A percentile compares a stretch with the other conserved stretches of the same genome.
These are phyloP conservation scores for Phyto melanocephala DNA, from an alignment of 2,888 invertebrate genomes.

Conservation along the genomic window DNA sequence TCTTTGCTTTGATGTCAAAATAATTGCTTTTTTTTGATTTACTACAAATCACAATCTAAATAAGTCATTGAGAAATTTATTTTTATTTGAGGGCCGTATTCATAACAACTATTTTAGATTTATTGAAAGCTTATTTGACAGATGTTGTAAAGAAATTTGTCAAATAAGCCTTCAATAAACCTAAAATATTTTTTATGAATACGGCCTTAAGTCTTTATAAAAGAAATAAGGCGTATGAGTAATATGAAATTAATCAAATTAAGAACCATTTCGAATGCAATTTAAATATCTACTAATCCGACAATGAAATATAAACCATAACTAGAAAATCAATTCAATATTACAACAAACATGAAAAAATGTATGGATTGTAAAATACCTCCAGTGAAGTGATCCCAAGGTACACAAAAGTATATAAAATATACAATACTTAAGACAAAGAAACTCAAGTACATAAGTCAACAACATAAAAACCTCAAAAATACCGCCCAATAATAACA, in stretches of 20 bases:
- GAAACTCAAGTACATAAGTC: neutral
- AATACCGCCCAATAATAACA: constrained; percentile 61
- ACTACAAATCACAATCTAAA: too few relatives aligned
- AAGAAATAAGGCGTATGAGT: neutral
- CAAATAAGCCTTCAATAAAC: too few relatives aligned
- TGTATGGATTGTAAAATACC: neutral
- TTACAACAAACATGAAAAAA: neutral
- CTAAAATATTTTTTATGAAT: too few relatives aligned
- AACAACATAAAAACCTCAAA: constrained; percentile 42
- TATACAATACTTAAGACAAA: neutral
- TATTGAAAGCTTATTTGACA: too few relatives aligned
- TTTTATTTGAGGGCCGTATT: too few relatives aligned
- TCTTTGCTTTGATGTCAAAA: too few relatives aligned
- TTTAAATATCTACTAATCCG: neutral
- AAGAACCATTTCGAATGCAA: neutral
- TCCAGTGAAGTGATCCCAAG: constrained; percentile 2
- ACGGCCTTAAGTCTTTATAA: too few relatives aligned
- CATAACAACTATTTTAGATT: too few relatives aligned
- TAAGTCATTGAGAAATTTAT: too few relatives aligned
- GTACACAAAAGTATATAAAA: constrained; percentile 9
- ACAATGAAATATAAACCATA: neutral
- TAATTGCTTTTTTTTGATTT: too few relatives aligned
- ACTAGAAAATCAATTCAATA: neutral
- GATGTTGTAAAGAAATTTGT: too few relatives aligned
- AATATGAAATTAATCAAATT: constrained; percentile 8